Evolutionary conservation across 2,797 vertebrate species (phyloP).

Genomic region (Poecilia velifera): DNA sequence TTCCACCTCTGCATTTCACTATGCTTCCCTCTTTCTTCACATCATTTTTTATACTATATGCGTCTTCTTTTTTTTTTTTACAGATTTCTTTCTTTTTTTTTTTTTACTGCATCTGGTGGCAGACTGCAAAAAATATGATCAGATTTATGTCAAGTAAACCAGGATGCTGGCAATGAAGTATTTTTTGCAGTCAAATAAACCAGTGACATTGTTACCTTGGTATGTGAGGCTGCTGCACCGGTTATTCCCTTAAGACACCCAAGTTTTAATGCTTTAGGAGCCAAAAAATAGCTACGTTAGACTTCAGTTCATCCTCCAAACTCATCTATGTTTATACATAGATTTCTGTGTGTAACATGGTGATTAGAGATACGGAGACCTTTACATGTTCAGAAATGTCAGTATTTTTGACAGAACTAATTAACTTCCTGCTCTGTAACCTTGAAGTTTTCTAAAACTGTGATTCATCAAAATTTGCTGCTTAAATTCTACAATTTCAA

Average conservation of each 20-base stretch:
- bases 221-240: background rate
- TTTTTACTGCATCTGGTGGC: constrained; percentile 30
- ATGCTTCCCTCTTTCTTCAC: constrained; percentile 1
- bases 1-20: constrained; percentile 33
- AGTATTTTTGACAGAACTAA: background rate
- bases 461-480: background rate
- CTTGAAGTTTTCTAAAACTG: background rate
- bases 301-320: background rate
- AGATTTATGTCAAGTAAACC: background rate
- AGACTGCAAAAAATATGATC: background rate
- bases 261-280: background rate
- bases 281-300: background rate
- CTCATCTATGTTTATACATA: background rate
- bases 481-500: background rate
- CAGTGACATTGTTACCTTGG: background rate
- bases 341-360: background rate
- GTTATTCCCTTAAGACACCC: background rate
- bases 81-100: constrained; percentile 45
- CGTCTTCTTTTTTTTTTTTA: constrained; percentile 1
- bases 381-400: background rate
- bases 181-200: background rate
- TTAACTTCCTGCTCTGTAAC: background rate
- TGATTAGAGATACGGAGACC: background rate
- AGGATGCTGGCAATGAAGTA: background rate
- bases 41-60: background rate